Conservation (phyloP, 2,888 invertebrate species). For the Gibbula magus region DNA sequence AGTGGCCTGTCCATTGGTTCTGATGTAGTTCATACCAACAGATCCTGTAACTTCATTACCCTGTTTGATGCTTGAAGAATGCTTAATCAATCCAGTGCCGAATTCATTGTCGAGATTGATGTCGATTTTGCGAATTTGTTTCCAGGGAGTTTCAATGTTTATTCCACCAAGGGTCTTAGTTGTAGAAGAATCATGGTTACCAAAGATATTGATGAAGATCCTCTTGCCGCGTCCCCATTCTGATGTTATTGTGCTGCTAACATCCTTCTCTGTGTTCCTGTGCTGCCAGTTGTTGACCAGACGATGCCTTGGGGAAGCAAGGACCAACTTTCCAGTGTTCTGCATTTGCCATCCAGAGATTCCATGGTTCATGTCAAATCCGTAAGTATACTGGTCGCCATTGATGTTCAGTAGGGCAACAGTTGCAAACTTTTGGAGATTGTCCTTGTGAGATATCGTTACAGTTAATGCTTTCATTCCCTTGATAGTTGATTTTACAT, state of each 20-base stretch:
- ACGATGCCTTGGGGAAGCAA: conserved; percentile 45
- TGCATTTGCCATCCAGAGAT: conserved; percentile 40
- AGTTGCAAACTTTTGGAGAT: conserved; percentile 22
- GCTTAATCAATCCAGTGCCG: conserved; percentile 42
- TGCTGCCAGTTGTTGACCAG: conserved; percentile 31
- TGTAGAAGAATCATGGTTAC: not conserved
- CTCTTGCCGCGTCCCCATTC: not conserved
- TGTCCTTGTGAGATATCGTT: conserved; percentile 40
- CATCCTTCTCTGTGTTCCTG: not conserved
- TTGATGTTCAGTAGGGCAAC: conserved; percentile 26
- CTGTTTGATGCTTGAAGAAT: conserved; percentile 32
- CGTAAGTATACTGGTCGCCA: conserved; percentile 39
- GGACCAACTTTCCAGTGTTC: conserved; percentile 50
- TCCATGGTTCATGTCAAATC: conserved; percentile 47
- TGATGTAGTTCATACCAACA: conserved; percentile 40
- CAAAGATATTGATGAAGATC: not conserved
- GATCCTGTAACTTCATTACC: conserved; percentile 38
- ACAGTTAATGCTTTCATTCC: not conserved
- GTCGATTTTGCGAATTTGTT: conserved; percentile 5
- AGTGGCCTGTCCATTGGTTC: conserved; percentile 32
- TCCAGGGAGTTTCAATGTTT: conserved; percentile 8
- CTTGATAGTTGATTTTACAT: conserved; percentile 47
- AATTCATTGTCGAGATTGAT: conserved; percentile 50
- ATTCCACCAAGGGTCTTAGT: not conserved
- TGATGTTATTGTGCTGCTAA: conserved; percentile 1